Evolutionary conservation across 1,140 invertebrate genomes (phyloP).

Genomic region (Leptopilina boulardi): DNA sequence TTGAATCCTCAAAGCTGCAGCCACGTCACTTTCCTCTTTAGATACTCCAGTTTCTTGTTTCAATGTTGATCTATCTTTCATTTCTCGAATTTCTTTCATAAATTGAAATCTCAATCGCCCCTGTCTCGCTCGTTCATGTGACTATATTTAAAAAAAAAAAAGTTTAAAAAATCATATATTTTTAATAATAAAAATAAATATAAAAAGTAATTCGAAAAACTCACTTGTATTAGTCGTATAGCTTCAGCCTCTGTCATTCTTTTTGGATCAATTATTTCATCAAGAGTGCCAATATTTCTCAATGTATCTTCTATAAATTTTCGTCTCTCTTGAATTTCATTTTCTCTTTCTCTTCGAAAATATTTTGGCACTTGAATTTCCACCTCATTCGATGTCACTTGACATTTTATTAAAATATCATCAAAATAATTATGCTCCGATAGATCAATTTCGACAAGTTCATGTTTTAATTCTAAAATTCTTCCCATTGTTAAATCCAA

Average conservation of each 20-base stretch:
- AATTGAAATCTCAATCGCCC: constrained; percentile 90
- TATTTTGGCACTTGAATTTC: constrained; percentile 83
- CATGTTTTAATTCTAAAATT: constrained; percentile 86
- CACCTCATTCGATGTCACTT: constrained; percentile 80
- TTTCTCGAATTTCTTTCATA: constrained; percentile 90
- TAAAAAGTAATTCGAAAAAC: constrained; percentile 29
- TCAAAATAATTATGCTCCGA: constrained; percentile 93
- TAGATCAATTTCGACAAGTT: constrained; percentile 90
- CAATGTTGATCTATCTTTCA: constrained; percentile 82
- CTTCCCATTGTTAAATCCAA: constrained; percentile 89
- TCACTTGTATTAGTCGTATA: constrained; percentile 86
- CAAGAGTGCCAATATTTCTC: constrained; percentile 81
- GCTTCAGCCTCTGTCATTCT: constrained; percentile 88
- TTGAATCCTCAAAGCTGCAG: constrained; percentile 87
- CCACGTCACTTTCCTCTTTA: constrained; percentile 74
- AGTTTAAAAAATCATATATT: constrained; percentile 32
- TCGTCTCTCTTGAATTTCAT: constrained; percentile 79
- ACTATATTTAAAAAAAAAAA: constrained; percentile 61
- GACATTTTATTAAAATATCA: constrained; percentile 80
- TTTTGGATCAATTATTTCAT: constrained; percentile 77
- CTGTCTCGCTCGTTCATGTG: constrained; percentile 93
- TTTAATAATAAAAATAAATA: constrained; percentile 9
- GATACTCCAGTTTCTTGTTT: constrained; percentile 77
- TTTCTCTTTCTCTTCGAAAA: constrained; percentile 81
- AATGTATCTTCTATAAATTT: constrained; percentile 82